Base-by-base conservation (phyloP, 2,888 invertebrate genomes). In the Uloborus plumipes region DNA sequence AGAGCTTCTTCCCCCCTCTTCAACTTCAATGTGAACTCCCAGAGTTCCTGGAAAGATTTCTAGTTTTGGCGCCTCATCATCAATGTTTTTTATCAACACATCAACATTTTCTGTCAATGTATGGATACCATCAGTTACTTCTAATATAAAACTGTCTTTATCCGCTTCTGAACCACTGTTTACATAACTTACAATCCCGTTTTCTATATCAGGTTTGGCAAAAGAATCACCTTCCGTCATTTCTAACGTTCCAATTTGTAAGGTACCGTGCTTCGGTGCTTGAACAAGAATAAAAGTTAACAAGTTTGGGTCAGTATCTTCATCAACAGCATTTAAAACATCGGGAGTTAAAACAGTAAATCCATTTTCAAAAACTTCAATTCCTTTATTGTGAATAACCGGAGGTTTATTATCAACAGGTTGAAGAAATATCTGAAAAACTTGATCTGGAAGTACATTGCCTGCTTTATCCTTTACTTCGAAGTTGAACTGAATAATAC, bases 381-480 rank as follows among this genome's bases (percentile, higher is more conserved):
- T 77, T 0, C 88, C 88, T 47, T 85, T 87, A 84, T 88, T 88
- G 58, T 85, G 86, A 0, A 89, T 87, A 20, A 85, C 77, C 13
- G 89, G 89, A 1, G 89, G 89, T 72, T 88, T 87, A 81, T 89
- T 88, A 81, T 89, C 87, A 15, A 89, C 87, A 13, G 89, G 89
- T 53, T 87, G 87, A 6, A 89, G 84, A 16, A 87, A 79, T 20
- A 89, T 87, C n/a, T 86, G 87, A 76, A 89, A 89, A 4, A 85
- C 83, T 83, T 89, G 88, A 80, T 87, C 87, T 18, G 85, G 85
- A 3, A 88, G 84, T 13, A 86, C 69, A 84, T 89, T 89, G 13
- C 88, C 88, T n/a, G 87, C 86, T 16, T 86, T 83, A 78, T 89
- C 89, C 73, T 87, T 86, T 7, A 89, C 89, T 70, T 87, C 86